Evolutionary conservation across 2,888 invertebrate species (phyloP).

Genomic region (Caenorhabditis sp.): DNA sequence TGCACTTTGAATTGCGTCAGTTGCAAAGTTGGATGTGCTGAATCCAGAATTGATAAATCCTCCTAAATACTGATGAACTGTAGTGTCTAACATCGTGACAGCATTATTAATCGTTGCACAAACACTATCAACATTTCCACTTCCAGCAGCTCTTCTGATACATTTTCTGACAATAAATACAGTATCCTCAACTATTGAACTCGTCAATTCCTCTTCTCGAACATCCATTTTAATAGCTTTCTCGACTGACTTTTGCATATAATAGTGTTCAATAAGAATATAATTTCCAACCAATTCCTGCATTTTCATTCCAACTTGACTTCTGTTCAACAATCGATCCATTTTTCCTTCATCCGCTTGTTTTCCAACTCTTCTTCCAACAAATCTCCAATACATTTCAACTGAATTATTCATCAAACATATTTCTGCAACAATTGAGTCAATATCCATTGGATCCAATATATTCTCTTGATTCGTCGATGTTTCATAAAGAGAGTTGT

Average conservation of each 20-base stretch:
- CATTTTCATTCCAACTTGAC: slow-evolving; percentile 63
- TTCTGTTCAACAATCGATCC: slow-evolving; percentile 65
- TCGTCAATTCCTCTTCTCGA: slow-evolving; percentile 78
- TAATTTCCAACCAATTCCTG: slow-evolving; percentile 82
- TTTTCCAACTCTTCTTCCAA: slow-evolving; percentile 72
- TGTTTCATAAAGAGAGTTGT: neutral
- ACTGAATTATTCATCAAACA: slow-evolving; percentile 88
- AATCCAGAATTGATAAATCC: slow-evolving; percentile 53
- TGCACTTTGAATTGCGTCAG: slow-evolving; percentile 68
- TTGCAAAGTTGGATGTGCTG: slow-evolving; percentile 63
- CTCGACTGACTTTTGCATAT: slow-evolving; percentile 90
- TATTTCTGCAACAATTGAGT: slow-evolving; percentile 87
- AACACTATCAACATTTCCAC: slow-evolving; percentile 90
- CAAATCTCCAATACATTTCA: slow-evolving; percentile 89
- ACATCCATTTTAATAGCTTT: slow-evolving; percentile 87
- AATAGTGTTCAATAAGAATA: slow-evolving; percentile 89
- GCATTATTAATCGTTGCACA: slow-evolving; percentile 92
- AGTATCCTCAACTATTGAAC: slow-evolving; percentile 92
- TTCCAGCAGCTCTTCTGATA: slow-evolving; percentile 88
- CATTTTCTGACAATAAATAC: slow-evolving; percentile 96
- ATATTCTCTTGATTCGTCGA: neutral
- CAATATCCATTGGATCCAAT: slow-evolving; percentile 83
- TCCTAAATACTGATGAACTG: slow-evolving; percentile 81
- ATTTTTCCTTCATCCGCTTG: slow-evolving; percentile 62
- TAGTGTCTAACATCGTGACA: slow-evolving; percentile 85